Conservation (phyloP, 2,888 invertebrate genomes). For the Taphrorychus bicolor region DNA sequence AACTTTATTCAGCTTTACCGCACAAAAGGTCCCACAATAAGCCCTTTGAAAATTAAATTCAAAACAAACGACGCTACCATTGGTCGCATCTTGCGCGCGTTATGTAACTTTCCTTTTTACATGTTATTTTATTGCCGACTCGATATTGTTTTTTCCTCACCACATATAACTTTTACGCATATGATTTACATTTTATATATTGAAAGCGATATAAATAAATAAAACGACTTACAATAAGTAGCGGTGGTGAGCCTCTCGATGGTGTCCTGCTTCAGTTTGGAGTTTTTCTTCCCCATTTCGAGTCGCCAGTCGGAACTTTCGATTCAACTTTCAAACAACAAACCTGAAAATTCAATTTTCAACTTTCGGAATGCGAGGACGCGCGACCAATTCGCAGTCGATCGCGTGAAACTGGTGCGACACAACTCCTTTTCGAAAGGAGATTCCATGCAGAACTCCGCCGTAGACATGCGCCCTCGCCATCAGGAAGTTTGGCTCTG, state of each 20-base stretch:
- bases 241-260: slow-evolving; percentile 90
- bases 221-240: slow-evolving; percentile 86
- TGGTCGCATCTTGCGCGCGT: neutral
- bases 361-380: slow-evolving; percentile 1
- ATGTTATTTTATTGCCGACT: no score
- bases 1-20: neutral
- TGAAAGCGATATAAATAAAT: no score
- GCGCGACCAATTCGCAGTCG: slow-evolving; percentile 16
- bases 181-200: neutral
- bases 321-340: slow-evolving; percentile 1
- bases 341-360: slow-evolving; percentile 13
- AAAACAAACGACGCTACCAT: neutral
- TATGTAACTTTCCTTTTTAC: neutral
- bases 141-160: neutral
- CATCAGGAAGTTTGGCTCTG: slow-evolving; percentile 8
- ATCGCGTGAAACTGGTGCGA: slow-evolving; percentile 31
- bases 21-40: neutral
- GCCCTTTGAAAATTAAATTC: neutral
- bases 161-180: neutral
- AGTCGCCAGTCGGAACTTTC: neutral
- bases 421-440: slow-evolving; percentile 19
- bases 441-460: slow-evolving; percentile 15
- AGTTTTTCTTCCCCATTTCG: slow-evolving; percentile 93
- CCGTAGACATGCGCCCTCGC: slow-evolving; percentile 22
- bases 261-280: slow-evolving; percentile 94